These are phyloP conservation scores for Agrotis segetum DNA, from an alignment of 2,888 invertebrate species.

Conservation along the genomic window DNA sequence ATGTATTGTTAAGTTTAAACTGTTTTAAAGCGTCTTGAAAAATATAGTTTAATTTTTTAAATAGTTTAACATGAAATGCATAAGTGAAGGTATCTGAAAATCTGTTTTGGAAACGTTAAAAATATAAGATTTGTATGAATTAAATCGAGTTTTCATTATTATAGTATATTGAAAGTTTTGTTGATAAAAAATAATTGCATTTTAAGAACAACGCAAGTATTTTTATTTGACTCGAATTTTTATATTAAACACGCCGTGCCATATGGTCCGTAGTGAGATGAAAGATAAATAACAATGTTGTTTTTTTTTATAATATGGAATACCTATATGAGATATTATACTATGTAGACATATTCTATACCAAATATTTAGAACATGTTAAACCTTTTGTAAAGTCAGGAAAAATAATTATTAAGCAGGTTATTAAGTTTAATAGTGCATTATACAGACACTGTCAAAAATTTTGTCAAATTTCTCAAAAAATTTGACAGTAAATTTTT, in stretches of 20 bases:
- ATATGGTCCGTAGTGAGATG: slow-evolving; percentile 52
- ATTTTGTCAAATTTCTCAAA: too few species aligned
- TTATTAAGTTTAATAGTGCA: background rate
- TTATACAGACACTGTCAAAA: too few species aligned
- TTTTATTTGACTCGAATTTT: slow-evolving; percentile 15
- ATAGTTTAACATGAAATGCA: slow-evolving; percentile 9
- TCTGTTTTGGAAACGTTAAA: background rate
- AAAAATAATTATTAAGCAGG: background rate
- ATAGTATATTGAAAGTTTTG: slow-evolving; percentile 21
- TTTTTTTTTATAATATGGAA: slow-evolving; percentile 5
- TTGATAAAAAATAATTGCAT: slow-evolving; percentile 21
- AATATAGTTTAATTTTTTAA: slow-evolving; percentile 2
- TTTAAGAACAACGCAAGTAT: slow-evolving; percentile 34
- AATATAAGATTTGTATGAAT: background rate
- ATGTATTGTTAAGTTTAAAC: slow-evolving; percentile 53
- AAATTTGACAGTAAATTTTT: too few species aligned
- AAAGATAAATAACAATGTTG: slow-evolving; percentile 9
- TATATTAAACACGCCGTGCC: slow-evolving; percentile 56
- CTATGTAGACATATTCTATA: slow-evolving; percentile 43
- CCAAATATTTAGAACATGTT: slow-evolving; percentile 63
- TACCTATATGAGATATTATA: slow-evolving; percentile 11
- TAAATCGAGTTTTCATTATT: slow-evolving; percentile 5
- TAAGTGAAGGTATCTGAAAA: background rate
- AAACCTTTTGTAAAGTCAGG: slow-evolving; percentile 12
- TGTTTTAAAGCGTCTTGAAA: slow-evolving; percentile 22